These are phyloP conservation scores for Dasyurus viverrinus DNA, from an alignment of 2,113 vertebrate genomes.

Conservation along the genomic window DNA sequence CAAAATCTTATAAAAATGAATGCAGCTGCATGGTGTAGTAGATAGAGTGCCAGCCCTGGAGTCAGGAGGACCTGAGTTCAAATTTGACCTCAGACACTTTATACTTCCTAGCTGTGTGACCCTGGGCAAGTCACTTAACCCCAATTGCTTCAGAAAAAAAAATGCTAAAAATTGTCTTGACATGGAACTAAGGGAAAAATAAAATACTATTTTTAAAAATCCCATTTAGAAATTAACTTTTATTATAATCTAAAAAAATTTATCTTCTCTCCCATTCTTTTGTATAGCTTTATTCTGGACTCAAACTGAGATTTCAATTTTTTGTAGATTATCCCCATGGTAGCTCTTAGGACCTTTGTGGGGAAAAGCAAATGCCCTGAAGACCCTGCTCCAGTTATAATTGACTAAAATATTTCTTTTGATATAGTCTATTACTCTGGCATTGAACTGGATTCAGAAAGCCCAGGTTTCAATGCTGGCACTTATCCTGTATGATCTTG, in stretches of 20 bases:
- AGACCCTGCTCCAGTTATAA: neutral
- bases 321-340: neutral
- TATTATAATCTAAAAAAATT: neutral
- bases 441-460: neutral
- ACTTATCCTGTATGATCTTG: neutral
- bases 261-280: neutral
- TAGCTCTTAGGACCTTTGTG: neutral
- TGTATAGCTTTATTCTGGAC: neutral
- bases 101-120: too few relatives aligned
- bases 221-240: neutral
- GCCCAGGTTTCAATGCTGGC: neutral
- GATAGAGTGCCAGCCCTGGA: too few relatives aligned
- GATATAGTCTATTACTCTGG: neutral
- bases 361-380: neutral
- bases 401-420: neutral
- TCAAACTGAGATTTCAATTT: neutral
- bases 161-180: too few relatives aligned
- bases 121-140: too few relatives aligned
- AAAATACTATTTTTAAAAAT: too few relatives aligned
- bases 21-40: too few relatives aligned
- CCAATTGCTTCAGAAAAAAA: too few relatives aligned
- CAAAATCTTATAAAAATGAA: too few relatives aligned
- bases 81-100: too few relatives aligned
- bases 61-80: too few relatives aligned
- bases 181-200: too few relatives aligned